A percentile compares a stretch with the other conserved stretches of the same genome.
phyloP scores from a whole-genome alignment of 2,888 invertebrate species.

The Phyllotreta cruciferae region DNA sequence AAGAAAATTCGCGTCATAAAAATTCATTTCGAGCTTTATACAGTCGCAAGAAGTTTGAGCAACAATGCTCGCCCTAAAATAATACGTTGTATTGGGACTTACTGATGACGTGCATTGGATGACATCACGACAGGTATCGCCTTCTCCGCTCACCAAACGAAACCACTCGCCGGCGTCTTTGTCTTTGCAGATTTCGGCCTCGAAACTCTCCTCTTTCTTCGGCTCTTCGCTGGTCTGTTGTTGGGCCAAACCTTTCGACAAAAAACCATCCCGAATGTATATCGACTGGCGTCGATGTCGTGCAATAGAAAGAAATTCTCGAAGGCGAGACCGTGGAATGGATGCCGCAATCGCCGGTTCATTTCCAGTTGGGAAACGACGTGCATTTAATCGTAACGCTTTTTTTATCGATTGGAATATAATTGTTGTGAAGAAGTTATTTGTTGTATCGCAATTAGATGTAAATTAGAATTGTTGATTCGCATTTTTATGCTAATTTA shows the following conservation, averaged over 20 bases:
- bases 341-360: slow-evolving; percentile 10
- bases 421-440: too few species aligned
- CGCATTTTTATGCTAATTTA: too few species aligned
- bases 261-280: slow-evolving; percentile 12
- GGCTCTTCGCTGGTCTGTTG: slow-evolving; percentile 66
- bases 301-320: slow-evolving; percentile 13
- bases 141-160: slow-evolving; percentile 86
- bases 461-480: too few species aligned
- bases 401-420: too few species aligned
- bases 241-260: slow-evolving; percentile 32
- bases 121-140: slow-evolving; percentile 92
- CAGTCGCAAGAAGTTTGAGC: not conserved
- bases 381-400: not conserved
- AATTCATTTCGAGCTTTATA: not conserved
- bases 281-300: not conserved
- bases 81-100: slow-evolving; percentile 56
- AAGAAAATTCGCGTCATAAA: slow-evolving; percentile 39
- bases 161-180: slow-evolving; percentile 97
- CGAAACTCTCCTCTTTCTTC: slow-evolving; percentile 88
- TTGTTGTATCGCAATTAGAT: too few species aligned
- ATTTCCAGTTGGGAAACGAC: not conserved
- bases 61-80: not conserved
- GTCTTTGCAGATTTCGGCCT: slow-evolving; percentile 89
- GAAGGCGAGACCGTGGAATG: slow-evolving; percentile 13
- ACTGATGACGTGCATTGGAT: slow-evolving; percentile 94